A percentile compares a stretch with the other conserved stretches of the same genome.
Conservation (phyloP, 2,113 vertebrate genomes). For the Ascaphus truei region DNA sequence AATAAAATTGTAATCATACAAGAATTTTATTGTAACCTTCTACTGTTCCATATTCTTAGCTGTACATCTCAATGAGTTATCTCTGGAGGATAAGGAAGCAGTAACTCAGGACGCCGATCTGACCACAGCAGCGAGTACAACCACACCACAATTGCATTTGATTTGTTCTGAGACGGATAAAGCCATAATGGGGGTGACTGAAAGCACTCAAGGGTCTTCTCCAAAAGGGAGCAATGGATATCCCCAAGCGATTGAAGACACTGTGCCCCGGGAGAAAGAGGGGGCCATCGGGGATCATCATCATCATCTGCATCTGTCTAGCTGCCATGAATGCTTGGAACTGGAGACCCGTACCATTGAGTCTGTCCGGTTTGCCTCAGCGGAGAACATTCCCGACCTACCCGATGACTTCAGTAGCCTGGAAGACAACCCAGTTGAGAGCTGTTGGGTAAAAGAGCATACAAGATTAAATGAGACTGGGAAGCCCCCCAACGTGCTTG, state of each 20-base stretch:
- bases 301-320: conserved; percentile 80
- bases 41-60: conserved; percentile 60
- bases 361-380: conserved; percentile 80
- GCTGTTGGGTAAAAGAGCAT: background rate
- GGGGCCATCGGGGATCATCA: conserved; percentile 38
- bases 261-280: background rate
- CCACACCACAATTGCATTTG: background rate
- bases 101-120: background rate
- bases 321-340: conserved; percentile 86
- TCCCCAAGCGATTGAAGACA: background rate
- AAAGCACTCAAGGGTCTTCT: background rate
- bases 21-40: too few relatives aligned
- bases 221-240: conserved; percentile 5
- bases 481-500: conserved; percentile 82
- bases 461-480: conserved; percentile 38
- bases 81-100: conserved; percentile 50
- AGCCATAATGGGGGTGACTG: conserved; percentile 6
- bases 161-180: background rate
- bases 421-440: conserved; percentile 28
- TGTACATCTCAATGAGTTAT: conserved; percentile 68
- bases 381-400: conserved; percentile 82
- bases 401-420: conserved; percentile 52
- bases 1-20: too few relatives aligned
- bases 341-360: conserved; percentile 91
- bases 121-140: background rate